phyloP scores from a whole-genome alignment of 2,113 vertebrate genomes.

The Saccopteryx leptura region DNA sequence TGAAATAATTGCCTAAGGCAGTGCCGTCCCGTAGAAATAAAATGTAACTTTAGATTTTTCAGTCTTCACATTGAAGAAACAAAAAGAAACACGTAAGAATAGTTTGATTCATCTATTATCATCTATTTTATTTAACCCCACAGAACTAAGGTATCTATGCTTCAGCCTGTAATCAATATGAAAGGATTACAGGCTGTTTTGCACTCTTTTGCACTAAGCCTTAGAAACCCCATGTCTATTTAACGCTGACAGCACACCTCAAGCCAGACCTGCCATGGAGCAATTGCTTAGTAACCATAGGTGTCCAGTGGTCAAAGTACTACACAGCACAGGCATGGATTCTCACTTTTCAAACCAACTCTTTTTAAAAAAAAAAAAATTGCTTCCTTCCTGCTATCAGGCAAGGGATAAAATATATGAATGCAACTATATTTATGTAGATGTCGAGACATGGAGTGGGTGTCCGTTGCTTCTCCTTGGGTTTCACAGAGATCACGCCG shows the following conservation, averaged over 20 bases:
- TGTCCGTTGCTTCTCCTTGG: background rate
- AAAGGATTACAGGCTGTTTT: background rate
- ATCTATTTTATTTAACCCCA: background rate
- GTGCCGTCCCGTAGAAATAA: background rate
- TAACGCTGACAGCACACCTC: background rate
- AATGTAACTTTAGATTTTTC: background rate
- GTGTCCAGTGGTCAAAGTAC: background rate
- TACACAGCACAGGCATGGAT: background rate
- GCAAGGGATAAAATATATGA: background rate
- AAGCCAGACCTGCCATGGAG: background rate
- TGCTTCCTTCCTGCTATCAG: background rate
- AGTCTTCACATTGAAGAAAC: background rate
- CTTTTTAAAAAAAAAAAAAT: background rate
- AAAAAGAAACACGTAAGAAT: background rate
- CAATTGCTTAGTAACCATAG: background rate
- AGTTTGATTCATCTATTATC: background rate
- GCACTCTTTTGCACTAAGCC: background rate
- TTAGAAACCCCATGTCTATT: background rate
- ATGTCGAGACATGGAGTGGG: background rate
- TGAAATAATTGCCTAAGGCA: background rate
- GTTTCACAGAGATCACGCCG: background rate
- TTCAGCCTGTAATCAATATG: background rate
- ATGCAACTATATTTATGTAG: background rate
- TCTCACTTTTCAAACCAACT: background rate
- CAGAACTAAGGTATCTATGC: background rate